Evolutionary conservation across 2,113 vertebrate species (phyloP).

Genomic region (Carassius auratus): DNA sequence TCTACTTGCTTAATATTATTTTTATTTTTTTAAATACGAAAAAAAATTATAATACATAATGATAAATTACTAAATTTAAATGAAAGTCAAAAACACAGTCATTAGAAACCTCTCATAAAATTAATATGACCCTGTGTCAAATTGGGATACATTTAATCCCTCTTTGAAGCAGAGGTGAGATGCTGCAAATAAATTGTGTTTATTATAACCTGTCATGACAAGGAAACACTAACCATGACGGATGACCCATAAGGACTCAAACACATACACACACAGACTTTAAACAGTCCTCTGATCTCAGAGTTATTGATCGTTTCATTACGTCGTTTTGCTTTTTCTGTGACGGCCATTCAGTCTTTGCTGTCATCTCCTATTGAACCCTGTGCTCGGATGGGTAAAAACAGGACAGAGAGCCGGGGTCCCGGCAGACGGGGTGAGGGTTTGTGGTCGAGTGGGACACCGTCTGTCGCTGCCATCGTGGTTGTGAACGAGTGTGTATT

Average conservation of each 20-base stretch:
- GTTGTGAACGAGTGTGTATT: conserved; percentile 51
- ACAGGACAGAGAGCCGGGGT: neutral
- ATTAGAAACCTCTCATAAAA: neutral
- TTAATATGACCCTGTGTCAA: neutral
- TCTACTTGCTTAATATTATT: too few species aligned
- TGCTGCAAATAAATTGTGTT: neutral
- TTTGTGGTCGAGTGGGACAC: conserved; percentile 57
- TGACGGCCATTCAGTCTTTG: conserved; percentile 38
- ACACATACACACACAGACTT: conserved; percentile 18
- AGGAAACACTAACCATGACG: conserved; percentile 10
- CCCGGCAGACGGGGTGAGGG: neutral
- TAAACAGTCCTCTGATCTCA: conserved; percentile 68
- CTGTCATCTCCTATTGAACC: conserved; percentile 47
- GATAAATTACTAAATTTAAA: too few species aligned
- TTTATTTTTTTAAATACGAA: too few species aligned
- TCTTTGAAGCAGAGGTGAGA: neutral
- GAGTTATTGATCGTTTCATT: conserved; percentile 93
- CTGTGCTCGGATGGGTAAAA: conserved; percentile 40
- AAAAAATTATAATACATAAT: too few species aligned
- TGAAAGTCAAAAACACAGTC: neutral
- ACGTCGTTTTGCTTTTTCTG: conserved; percentile 77
- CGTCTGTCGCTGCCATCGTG: conserved; percentile 78
- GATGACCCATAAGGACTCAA: neutral
- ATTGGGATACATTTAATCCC: conserved; percentile 12
- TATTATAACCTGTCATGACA: conserved; percentile 28